Evolutionary conservation across 35 echinoderm and acorn worm genomes (phyloP), one percentile per base, ranked within the genome.

Genomic region (Stichopus chloronotus): DNA sequence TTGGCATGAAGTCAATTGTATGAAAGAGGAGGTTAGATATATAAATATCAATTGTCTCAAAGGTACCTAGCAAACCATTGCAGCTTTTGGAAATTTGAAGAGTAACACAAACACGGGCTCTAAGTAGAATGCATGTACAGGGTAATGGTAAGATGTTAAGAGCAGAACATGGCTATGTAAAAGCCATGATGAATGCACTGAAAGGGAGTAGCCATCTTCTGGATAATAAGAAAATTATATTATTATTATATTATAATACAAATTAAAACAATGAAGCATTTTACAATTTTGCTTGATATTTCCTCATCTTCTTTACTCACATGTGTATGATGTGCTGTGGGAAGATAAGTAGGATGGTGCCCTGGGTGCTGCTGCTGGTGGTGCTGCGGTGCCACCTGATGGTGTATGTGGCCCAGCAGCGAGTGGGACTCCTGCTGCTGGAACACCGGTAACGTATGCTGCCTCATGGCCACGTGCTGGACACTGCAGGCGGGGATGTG

Each of bases 401-500:
- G 92, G 86, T 81, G 79, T 58, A 77, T 77, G 84, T 65, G 84
- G 55, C 68, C 91, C 92, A 71, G 71, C 83, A 71, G 92, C 83
- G 88, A 97, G 80, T 83, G 80, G 12, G 86, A 63, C 57, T 88
- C 88, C 63, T 91, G 83, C 89, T 96, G 95, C 87, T 87, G 81
- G 55, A 99, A 60, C 59, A 92, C 71, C 25, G 94, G 95, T 87
- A 94, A 65, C 53, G 95, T 84, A 7, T 83, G 78, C 78, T 98
- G 97, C 87, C 95, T 93, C 55, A 99, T 93, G 3, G 96, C 78
- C 56, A 87, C 76, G 57, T 96, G 95, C 81, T 78, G 92, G 24
- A 90, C 91, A 91, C 92, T 90, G 95, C 97, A 99, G 14, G 94
- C 94, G 17, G 97, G 97, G 58, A 99, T 92, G 90, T 99, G 97